Evolutionary conservation across 2,888 invertebrate genomes (phyloP), one percentile per base, ranked within the genome.

Genomic region (Catotricha subobsoleta): DNA sequence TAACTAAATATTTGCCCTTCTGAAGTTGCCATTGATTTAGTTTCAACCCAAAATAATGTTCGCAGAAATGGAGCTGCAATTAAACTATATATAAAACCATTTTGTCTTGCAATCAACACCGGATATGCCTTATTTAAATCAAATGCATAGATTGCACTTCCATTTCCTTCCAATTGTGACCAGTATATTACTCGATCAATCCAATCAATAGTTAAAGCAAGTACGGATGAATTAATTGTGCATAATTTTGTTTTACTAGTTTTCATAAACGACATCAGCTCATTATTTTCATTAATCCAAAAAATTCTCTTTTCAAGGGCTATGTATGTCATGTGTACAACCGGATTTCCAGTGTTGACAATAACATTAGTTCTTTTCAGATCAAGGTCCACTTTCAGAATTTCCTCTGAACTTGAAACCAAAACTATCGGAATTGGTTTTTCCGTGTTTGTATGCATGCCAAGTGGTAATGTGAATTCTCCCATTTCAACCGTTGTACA

Each of bases 121-220:
- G 67, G 65, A 37, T 71, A 69, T 13, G 67, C 62, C n/a, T 66
- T 62, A 45, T 74, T 76, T 18, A 84, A 57, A 54, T 81, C 74
- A 4, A 82, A 63, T 46, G 74, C 69, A 52, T 76, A 74, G 20
- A 80, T 66, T 1, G 69, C 68, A 43, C 69, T 68, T 48, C 67
- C 65, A n/a, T 63, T 57, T 5, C 64, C 62, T 2, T 64, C 60
- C 16, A 68, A 54, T 58, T 86, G 86, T 0, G 79, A 70, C 76
- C 86, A 88, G 57, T 84, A 92, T 6, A 92, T 64, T 35, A 76
- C 74, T 38, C 88, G 69, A 38, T 80, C 75, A 33, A 92, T 72
- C 92, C 92, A 94, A 60, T 94, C 91, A 1, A 87, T 68, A 2
- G 81, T 74, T 20, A 92, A 60, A 44, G 80, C 76, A 9, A 71